Percentiles rank a stretch among this genome's conserved stretches.
These are phyloP conservation scores for Itoplectis maculator DNA, from an alignment of 2,888 invertebrate species.

Conservation along the genomic window DNA sequence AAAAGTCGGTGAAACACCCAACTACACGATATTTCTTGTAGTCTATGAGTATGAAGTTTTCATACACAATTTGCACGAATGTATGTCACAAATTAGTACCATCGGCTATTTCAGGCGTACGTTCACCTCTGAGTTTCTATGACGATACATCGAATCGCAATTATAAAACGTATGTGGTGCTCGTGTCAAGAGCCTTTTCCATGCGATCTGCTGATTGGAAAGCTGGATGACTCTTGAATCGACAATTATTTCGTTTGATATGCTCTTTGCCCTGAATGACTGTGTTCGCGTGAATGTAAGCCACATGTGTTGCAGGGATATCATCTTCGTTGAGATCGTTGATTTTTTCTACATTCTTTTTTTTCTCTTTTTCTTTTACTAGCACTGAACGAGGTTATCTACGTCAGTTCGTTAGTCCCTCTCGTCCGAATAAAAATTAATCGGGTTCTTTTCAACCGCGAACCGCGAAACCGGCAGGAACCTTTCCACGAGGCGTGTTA, in stretches of 20 bases:
- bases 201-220: conserved; percentile 36
- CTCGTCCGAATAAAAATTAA: conserved; percentile 70
- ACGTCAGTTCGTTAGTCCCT: conserved; percentile 10
- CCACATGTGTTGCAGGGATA: neutral
- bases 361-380: neutral
- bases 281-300: conserved; percentile 3
- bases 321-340: neutral
- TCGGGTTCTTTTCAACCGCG: conserved; percentile 69
- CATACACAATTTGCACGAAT: neutral
- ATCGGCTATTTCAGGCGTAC: neutral
- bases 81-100: neutral
- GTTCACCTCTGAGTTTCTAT: neutral
- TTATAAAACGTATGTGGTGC: conserved; percentile 43
- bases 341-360: neutral
- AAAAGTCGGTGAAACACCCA: too few relatives aligned
- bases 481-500: conserved; percentile 46
- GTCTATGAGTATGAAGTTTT: too few relatives aligned
- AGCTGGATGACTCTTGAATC: conserved; percentile 42
- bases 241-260: conserved; percentile 38
- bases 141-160: conserved; percentile 37
- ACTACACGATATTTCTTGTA: too few relatives aligned
- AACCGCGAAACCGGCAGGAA: conserved; percentile 43
- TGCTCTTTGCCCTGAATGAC: conserved; percentile 3
- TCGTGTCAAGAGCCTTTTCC: conserved; percentile 34
- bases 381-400: neutral